Percentiles rank a stretch among this genome's conserved stretches.
Conservation (phyloP, 2,888 invertebrate species). For the Tridacna gigas region DNA sequence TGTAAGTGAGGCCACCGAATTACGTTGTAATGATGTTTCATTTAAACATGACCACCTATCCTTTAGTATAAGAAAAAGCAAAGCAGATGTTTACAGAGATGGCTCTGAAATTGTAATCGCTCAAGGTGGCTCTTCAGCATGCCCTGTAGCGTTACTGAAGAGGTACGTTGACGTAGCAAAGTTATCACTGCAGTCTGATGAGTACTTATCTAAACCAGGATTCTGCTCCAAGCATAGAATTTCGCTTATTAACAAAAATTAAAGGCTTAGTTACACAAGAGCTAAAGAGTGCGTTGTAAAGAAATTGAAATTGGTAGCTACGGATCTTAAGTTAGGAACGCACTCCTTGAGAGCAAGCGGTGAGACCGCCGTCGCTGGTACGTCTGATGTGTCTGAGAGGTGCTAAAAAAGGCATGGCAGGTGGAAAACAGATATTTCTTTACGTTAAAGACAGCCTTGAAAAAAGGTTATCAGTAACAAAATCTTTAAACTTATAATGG, state of each 20-base stretch:
- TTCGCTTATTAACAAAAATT: slow-evolving; percentile 21
- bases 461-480: slow-evolving; percentile 1
- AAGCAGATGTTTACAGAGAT: slow-evolving; percentile 40
- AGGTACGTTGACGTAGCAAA: slow-evolving; percentile 31
- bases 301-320: slow-evolving; percentile 44
- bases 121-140: slow-evolving; percentile 34
- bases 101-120: slow-evolving; percentile 31
- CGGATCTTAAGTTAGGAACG: slow-evolving; percentile 19
- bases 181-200: slow-evolving; percentile 16
- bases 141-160: slow-evolving; percentile 31
- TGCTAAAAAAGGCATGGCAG: slow-evolving; percentile 1
- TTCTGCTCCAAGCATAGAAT: slow-evolving; percentile 14
- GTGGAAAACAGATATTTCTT: slow-evolving; percentile 2
- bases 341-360: slow-evolving; percentile 34
- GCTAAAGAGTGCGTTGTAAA: slow-evolving; percentile 33
- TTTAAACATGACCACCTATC: slow-evolving; percentile 31
- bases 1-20: slow-evolving; percentile 7
- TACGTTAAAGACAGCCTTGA: neutral
- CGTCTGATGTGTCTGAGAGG: neutral
- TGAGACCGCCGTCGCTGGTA: slow-evolving; percentile 11
- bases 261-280: slow-evolving; percentile 38
- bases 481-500: slow-evolving; percentile 2
- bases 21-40: slow-evolving; percentile 31
- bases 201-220: slow-evolving; percentile 41
- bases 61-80: slow-evolving; percentile 29